Evolutionary conservation across 2,113 vertebrate genomes (phyloP), one percentile per base, ranked within the genome.

Genomic region (Ornithorhynchus anatinus): DNA sequence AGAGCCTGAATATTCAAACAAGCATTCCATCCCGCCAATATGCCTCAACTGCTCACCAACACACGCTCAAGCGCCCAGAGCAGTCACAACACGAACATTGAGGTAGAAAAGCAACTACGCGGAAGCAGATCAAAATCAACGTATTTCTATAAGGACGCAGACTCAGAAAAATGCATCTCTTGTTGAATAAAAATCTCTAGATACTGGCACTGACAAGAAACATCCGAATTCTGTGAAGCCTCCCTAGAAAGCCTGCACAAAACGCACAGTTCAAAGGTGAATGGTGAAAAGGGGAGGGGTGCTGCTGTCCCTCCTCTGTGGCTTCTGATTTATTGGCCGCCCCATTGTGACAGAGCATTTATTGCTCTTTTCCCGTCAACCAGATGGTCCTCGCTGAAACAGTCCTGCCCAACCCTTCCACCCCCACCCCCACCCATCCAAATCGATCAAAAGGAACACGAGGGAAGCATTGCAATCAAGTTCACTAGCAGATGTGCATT

Each of bases 361-460:
- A 45, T 61, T 22, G 23, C 23, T 35, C 23, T 31, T 1, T 70
- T 68, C 47, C 61, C 58, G 60, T 69, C 63, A 68, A 54, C 9
- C 20, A 69, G 44, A 56, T 35, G 32, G 42, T 65, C 48, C 53
- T 68, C 42, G 42, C 74, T 81, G 38, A 65, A 37, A 32, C 2
- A 3, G 19, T 61, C 65, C 27, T 44, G 65, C n/a, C 50, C 54
- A 61, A 22, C n/a, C n/a, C n/a, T n/a, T n/a, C n/a, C n/a, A n/a
- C 29, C 11, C 19, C 38, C 12, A 16, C 25, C n/a, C n/a, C n/a
- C n/a, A n/a, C n/a, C n/a, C n/a, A n/a, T 27, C 16, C 29, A 58
- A 35, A 19, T 29, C 23, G 17, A 52, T 39, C 16, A 22, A 12
- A 6, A 42, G 17, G 23, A 64, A 10, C 3, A 15, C 37, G 32